Conservation (phyloP, 2,797 vertebrate genomes). For the Pelobates cultripes region DNA sequence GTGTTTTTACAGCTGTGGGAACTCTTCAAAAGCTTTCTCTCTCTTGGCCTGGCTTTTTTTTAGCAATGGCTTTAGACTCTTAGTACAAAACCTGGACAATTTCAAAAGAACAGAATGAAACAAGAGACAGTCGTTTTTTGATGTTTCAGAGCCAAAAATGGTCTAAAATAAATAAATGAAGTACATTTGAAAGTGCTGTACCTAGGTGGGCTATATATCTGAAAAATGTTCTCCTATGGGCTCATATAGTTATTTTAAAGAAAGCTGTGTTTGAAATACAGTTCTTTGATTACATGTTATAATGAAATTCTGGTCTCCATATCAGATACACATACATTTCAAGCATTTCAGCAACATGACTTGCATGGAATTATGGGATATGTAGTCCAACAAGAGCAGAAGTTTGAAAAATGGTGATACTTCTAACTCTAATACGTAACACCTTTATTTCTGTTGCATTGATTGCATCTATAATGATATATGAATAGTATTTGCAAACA, state of each 20-base stretch:
- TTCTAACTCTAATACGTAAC: no score
- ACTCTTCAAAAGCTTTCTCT: conserved; percentile 81
- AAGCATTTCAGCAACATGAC: not conserved
- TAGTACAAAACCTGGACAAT: conserved; percentile 78
- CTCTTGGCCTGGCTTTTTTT: conserved; percentile 77
- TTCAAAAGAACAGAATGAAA: conserved; percentile 82
- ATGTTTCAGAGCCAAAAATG: conserved; percentile 79
- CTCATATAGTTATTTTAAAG: conserved; percentile 59
- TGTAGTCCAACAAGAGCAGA: no score
- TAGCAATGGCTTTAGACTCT: conserved; percentile 78
- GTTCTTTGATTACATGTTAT: conserved; percentile 64
- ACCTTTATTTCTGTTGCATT: no score
- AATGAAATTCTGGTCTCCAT: conserved; percentile 65
- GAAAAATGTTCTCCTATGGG: conserved; percentile 63
- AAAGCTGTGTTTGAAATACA: conserved; percentile 58
- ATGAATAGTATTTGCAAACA: no score
- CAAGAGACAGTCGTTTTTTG: conserved; percentile 79
- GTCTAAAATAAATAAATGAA: conserved; percentile 85
- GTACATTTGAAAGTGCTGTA: conserved; percentile 77
- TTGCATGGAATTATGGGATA: no score
- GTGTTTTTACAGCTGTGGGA: conserved; percentile 92
- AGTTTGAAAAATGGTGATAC: no score
- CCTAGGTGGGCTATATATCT: conserved; percentile 87
- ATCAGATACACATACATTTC: conserved; percentile 20
- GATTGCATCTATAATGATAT: no score